Base-by-base conservation (phyloP, 2,888 invertebrate species). In the Iphiclides podalirius region DNA sequence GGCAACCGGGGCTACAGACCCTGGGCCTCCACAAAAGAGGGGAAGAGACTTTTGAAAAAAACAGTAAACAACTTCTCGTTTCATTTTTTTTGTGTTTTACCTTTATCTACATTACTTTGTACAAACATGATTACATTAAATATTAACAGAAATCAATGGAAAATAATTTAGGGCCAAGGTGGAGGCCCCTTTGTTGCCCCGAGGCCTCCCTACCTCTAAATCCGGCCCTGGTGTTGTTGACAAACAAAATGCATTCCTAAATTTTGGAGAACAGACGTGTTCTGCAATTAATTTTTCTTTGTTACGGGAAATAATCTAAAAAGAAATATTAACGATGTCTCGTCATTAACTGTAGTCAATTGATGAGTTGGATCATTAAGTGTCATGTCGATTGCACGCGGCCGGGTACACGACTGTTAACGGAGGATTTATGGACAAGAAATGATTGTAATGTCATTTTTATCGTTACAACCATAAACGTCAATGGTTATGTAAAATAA, bases 401-500 rank as follows among this genome's bases (percentile, higher is more conserved):
- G 36, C 12, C 36, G 28, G 17, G 12, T 41, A 7, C 12, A 28
- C 2, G 3, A 9, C 13, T 9, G 9, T 40, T 47, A 40, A 14
- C 23, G 34, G 15, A 26, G 34, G 40, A 41, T 35, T 47, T 26
- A 42, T 14, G 16, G 26, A 15, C 36, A 15, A 44, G 23, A 15
- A 43, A 43, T n/a, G 2, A 44, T 36, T 44, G 15, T 39, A 36
- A 26, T 43, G 36, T 35, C n/a, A n/a, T 23, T 13, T 35, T 4
- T 43, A 31, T 41, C 12, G 17, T 41, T 16, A 11, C 23, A 41
- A 14, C 34, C 1, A 15, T 36, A 16, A 16, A 4, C 1, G 16
- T 16, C 34, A 35, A n/a, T 33, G 4, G 12, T 33, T 4, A 9
- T 9, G 31, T 11, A 31, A 31, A 31, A 31, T 31, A 11, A n/a